Conservation (phyloP, 2,113 vertebrate genomes). For the Paratilapia polleni region DNA sequence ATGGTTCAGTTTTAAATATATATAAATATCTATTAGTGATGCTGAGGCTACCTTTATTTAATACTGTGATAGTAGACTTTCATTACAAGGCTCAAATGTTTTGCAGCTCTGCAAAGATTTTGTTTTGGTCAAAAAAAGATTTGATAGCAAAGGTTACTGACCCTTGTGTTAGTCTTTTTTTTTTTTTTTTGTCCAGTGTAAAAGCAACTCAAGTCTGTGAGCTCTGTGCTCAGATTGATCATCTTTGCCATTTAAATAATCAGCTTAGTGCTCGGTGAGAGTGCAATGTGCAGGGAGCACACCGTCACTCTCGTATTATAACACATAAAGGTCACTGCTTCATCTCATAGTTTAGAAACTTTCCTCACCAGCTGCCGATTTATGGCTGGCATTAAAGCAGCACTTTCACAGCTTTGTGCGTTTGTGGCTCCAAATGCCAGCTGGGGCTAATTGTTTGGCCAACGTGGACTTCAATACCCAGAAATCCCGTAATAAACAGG, state of each 20-base stretch:
- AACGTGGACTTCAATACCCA: constrained; percentile 6
- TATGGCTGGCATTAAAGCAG: background rate
- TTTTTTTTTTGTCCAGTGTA: too few species aligned
- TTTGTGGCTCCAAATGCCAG: constrained; percentile 1
- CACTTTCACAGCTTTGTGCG: background rate
- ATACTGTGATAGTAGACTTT: too few species aligned
- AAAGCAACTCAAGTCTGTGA: background rate
- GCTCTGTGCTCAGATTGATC: constrained; percentile 37
- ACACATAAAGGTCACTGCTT: constrained; percentile 34
- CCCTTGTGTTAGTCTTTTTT: too few species aligned
- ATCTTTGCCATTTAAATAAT: constrained; percentile 60
- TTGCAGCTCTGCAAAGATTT: too few species aligned
- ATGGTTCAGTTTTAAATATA: too few species aligned
- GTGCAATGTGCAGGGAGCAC: constrained; percentile 3
- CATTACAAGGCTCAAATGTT: too few species aligned
- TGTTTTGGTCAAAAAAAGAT: too few species aligned
- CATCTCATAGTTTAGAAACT: constrained; percentile 26
- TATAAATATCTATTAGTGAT: too few species aligned
- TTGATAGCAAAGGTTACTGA: too few species aligned
- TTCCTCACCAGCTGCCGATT: background rate
- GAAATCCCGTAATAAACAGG: background rate
- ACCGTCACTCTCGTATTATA: constrained; percentile 2
- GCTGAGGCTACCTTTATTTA: too few species aligned
- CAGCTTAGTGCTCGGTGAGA: constrained; percentile 23
- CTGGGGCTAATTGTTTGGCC: background rate